phyloP scores from a whole-genome alignment of 2,113 vertebrate genomes.

The Sisor rabdophorus region DNA sequence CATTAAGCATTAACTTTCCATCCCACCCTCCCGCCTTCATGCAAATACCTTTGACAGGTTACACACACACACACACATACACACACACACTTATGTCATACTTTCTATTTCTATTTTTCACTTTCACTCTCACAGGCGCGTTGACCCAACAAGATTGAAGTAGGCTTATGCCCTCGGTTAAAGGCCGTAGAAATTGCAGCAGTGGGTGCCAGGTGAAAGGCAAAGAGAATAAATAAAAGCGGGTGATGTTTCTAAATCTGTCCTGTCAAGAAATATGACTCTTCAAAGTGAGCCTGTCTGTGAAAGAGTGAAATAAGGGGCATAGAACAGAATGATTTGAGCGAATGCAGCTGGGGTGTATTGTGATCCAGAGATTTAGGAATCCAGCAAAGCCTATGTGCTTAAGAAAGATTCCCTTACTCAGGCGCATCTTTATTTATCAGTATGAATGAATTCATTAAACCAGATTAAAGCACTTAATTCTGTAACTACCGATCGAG shows the following conservation, averaged over 20 bases:
- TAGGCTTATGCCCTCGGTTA: constrained; percentile 31
- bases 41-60: constrained; percentile 47
- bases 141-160: constrained; percentile 31
- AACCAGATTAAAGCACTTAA: not conserved
- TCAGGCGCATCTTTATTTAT: not conserved
- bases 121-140: constrained; percentile 17
- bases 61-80: not conserved
- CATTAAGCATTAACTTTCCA: constrained; percentile 38
- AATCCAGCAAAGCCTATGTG: constrained; percentile 4
- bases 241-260: constrained; percentile 60
- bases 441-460: not conserved
- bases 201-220: constrained; percentile 53
- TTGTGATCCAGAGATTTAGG: constrained; percentile 6
- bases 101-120: constrained; percentile 11
- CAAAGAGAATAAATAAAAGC: constrained; percentile 64
- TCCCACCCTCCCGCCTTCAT: constrained; percentile 43
- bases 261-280: constrained; percentile 54
- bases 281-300: constrained; percentile 58
- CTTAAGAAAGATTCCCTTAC: not conserved
- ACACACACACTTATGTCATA: constrained; percentile 9
- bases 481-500: not conserved
- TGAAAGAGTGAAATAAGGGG: constrained; percentile 65
- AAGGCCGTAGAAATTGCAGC: constrained; percentile 47
- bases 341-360: constrained; percentile 62
- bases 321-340: constrained; percentile 58